phyloP scores from a whole-genome alignment of 2,888 invertebrate species.

The Spilarctia lutea region DNA sequence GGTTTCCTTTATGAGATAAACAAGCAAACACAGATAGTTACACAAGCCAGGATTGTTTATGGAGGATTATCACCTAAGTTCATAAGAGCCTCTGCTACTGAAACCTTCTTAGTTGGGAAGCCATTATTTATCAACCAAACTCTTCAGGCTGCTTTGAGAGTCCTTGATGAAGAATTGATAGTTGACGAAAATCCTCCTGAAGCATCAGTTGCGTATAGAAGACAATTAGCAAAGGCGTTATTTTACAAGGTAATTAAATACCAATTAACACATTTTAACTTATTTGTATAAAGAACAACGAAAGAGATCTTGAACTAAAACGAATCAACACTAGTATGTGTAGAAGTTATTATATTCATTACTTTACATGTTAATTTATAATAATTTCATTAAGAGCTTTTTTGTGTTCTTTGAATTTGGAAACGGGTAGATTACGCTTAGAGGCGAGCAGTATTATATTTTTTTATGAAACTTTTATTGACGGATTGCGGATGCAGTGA shows the following conservation, averaged over 20 bases:
- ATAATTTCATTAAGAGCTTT: no score
- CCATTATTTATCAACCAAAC: slow-evolving; percentile 68
- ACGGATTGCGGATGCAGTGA: no score
- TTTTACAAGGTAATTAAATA: slow-evolving; percentile 86
- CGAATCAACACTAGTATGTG: no score
- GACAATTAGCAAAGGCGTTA: slow-evolving; percentile 84
- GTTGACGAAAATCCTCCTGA: slow-evolving; percentile 76
- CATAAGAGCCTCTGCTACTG: slow-evolving; percentile 82
- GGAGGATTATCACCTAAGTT: slow-evolving; percentile 85
- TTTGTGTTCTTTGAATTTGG: no score
- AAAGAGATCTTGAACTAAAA: no score
- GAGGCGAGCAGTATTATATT: no score
- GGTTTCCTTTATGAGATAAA: slow-evolving; percentile 88
- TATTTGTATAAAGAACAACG: no score
- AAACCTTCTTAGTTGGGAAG: slow-evolving; percentile 78
- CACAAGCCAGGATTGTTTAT: slow-evolving; percentile 77
- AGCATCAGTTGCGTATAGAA: slow-evolving; percentile 85
- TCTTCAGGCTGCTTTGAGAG: slow-evolving; percentile 68
- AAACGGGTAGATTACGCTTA: no score
- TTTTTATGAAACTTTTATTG: no score
- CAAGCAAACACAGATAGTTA: slow-evolving; percentile 27
- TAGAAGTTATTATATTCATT: no score
- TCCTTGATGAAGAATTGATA: slow-evolving; percentile 60
- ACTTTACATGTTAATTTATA: no score
- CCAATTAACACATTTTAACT: background rate